Conservation (phyloP, 1,140 invertebrate species). For the Drosophila serrata region DNA sequence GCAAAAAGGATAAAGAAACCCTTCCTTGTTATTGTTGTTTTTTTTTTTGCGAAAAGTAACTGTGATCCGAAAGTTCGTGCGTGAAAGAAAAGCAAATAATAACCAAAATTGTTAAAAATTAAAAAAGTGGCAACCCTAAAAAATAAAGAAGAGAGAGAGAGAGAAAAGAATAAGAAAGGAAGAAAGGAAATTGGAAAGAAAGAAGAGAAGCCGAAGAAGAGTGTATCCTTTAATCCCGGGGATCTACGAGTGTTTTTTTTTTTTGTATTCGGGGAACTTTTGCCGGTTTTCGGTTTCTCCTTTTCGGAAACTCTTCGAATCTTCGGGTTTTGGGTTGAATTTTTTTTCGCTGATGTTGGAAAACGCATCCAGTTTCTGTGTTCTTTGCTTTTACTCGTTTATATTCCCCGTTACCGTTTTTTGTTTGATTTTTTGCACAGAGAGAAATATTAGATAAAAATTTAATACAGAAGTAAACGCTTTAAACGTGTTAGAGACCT, state of each 20-base stretch:
- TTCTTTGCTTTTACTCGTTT: slow-evolving; percentile 35
- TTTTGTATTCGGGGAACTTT: slow-evolving; percentile 11
- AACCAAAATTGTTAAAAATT: not conserved
- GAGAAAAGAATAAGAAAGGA: too few relatives aligned
- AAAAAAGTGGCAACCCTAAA: slow-evolving; percentile 39
- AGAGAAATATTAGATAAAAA: slow-evolving; percentile 3
- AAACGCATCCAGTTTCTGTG: slow-evolving; percentile 45
- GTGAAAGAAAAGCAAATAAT: slow-evolving; percentile 4
- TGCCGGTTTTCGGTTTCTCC: slow-evolving; percentile 12
- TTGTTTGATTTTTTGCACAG: not conserved
- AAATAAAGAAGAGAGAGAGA: not conserved
- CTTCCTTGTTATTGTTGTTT: slow-evolving; percentile 12
- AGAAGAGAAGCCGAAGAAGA: slow-evolving; percentile 2
- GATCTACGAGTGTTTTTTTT: slow-evolving; percentile 25
- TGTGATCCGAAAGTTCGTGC: slow-evolving; percentile 28
- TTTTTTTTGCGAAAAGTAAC: not conserved
- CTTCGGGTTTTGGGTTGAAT: slow-evolving; percentile 25
- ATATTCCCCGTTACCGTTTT: not conserved
- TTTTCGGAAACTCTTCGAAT: slow-evolving; percentile 17
- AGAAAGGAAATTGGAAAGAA: not conserved
- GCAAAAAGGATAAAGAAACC: not conserved
- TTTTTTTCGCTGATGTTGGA: slow-evolving; percentile 48
- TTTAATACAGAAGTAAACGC: too few relatives aligned
- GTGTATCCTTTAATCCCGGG: slow-evolving; percentile 12
- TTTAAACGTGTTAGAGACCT: too few relatives aligned